Percentiles rank a stretch among this genome's conserved stretches.
Conservation (phyloP, 2,888 invertebrate species). For the Caenorhabditis sp. region DNA sequence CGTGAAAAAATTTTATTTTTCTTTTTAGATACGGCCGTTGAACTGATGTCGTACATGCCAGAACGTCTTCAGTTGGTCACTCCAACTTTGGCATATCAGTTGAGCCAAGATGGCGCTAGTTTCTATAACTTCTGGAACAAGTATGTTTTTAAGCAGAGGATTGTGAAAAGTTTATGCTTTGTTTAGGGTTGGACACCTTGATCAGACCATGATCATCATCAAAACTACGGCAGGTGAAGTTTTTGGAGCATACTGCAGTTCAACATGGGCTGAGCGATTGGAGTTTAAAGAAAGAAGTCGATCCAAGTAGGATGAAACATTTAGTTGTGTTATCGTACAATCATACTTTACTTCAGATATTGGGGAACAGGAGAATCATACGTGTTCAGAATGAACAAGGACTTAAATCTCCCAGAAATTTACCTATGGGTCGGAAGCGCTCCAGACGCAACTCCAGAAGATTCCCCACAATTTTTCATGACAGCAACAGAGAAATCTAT, state of each 20-base stretch:
- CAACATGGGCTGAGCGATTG: slow-evolving; percentile 79
- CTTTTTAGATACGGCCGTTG: slow-evolving; percentile 73
- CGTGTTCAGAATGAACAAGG: slow-evolving; percentile 76
- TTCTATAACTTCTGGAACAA: slow-evolving; percentile 80
- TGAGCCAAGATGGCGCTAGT: slow-evolving; percentile 81
- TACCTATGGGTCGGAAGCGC: slow-evolving; percentile 78
- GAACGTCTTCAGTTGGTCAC: slow-evolving; percentile 79
- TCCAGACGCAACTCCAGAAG: slow-evolving; percentile 70
- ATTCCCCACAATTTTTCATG: slow-evolving; percentile 81
- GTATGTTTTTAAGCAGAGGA: too few relatives aligned
- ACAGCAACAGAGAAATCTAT: slow-evolving; percentile 77
- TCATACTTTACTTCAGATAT: slow-evolving; percentile 63
- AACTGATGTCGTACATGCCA: slow-evolving; percentile 78
- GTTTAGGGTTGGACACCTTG: slow-evolving; percentile 78
- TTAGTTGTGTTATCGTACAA: too few relatives aligned
- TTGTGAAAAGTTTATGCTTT: too few relatives aligned
- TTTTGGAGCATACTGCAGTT: slow-evolving; percentile 81
- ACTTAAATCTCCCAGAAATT: slow-evolving; percentile 73
- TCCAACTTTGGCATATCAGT: slow-evolving; percentile 75
- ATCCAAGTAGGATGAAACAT: slow-evolving; percentile 62
- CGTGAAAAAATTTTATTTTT: not conserved
- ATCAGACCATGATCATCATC: slow-evolving; percentile 79
- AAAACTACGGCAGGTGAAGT: slow-evolving; percentile 73
- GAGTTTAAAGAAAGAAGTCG: slow-evolving; percentile 78
- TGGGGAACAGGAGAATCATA: slow-evolving; percentile 81